phyloP scores from a whole-genome alignment of 2,888 invertebrate genomes.

The Drosophila lutescens region DNA sequence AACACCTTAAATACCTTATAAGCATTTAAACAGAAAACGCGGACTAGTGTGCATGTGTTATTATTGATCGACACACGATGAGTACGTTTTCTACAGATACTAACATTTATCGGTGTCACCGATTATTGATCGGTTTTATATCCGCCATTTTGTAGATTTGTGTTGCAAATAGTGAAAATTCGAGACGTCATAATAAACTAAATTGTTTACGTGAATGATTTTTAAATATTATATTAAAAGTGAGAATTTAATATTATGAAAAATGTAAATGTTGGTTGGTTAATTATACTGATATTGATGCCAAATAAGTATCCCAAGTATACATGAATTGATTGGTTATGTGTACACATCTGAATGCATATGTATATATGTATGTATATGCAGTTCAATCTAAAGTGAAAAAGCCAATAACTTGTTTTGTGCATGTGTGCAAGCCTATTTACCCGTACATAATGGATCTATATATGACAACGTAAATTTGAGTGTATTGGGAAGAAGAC shows the following conservation, averaged over 20 bases:
- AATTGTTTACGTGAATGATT: slow-evolving; percentile 10
- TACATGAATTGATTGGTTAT: slow-evolving; percentile 7
- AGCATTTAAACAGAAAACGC: neutral
- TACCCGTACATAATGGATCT: neutral
- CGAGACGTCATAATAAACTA: slow-evolving; percentile 47
- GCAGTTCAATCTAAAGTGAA: slow-evolving; percentile 7
- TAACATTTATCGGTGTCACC: slow-evolving; percentile 1
- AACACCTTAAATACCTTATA: too few species aligned
- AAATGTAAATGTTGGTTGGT: neutral
- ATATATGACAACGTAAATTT: neutral
- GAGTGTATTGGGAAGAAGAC: neutral
- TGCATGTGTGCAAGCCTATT: neutral
- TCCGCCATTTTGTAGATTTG: slow-evolving; percentile 64
- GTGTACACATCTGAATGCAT: slow-evolving; percentile 27
- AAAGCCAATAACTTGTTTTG: slow-evolving; percentile 13
- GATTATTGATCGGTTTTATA: slow-evolving; percentile 23
- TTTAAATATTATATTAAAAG: neutral
- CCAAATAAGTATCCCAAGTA: neutral
- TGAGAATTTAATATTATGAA: neutral
- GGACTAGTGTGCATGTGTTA: neutral
- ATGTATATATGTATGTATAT: slow-evolving; percentile 4
- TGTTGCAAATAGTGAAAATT: slow-evolving; percentile 57
- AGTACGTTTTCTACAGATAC: too few species aligned
- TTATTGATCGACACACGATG: neutral
- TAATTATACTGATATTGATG: neutral